phyloP scores from a whole-genome alignment of 2,113 vertebrate species.

The Microcebus jonahi region DNA sequence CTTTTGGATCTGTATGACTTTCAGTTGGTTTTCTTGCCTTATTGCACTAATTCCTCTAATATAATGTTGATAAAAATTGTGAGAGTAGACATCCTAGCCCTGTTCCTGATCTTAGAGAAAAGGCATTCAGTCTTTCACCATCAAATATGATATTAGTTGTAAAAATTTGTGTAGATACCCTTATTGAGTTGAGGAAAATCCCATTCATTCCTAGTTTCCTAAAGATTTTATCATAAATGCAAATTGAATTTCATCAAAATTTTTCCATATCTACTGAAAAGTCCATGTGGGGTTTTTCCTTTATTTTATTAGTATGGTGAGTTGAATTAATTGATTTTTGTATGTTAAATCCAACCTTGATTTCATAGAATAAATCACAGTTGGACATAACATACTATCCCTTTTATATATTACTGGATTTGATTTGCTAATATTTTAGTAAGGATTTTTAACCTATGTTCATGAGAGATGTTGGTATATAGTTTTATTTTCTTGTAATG shows the following conservation, averaged over 20 bases:
- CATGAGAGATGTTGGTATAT: neutral
- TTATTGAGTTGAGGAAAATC: neutral
- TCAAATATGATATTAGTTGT: neutral
- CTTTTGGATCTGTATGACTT: neutral
- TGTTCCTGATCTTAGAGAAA: neutral
- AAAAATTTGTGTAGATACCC: neutral
- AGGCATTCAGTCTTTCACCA: neutral
- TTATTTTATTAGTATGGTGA: neutral
- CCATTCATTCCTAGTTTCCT: neutral
- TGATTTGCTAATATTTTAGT: neutral
- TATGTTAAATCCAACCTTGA: neutral
- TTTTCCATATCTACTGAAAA: neutral
- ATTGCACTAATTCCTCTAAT: neutral
- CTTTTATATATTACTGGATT: neutral
- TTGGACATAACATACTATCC: neutral
- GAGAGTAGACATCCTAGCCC: neutral
- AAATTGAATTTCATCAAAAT: neutral
- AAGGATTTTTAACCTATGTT: neutral
- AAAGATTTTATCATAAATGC: neutral
- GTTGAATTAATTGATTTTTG: neutral
- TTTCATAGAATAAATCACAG: neutral
- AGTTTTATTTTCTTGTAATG: neutral
- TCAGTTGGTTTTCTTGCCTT: neutral
- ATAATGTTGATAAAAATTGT: neutral
- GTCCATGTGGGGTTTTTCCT: neutral